Evolutionary conservation across 2,797 vertebrate genomes (phyloP), one percentile per base, ranked within the genome.

Genomic region (Allenopithecus nigroviridis): DNA sequence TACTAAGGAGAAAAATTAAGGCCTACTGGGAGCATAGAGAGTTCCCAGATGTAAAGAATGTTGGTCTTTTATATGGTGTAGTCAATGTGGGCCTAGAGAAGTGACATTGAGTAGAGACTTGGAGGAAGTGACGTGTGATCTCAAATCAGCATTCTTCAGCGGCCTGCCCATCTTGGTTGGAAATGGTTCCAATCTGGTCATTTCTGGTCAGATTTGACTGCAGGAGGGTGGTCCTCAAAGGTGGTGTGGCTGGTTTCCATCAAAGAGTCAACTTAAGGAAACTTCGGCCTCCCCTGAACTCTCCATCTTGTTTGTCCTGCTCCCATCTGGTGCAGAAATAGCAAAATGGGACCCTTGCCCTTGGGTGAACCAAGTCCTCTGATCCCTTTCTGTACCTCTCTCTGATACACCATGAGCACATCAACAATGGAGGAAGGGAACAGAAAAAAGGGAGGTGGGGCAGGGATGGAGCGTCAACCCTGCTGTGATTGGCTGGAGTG

Each of bases 391-490:
- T 75, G 6, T 6, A 46, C 8, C 39, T 41, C 72, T 10, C 46
- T 91, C 46, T 72, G 59, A 68, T 22, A 87, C 5, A 64, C 33
- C 16, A 53, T 74, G 5, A 68, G 8, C 43, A 36, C 1, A 22
- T n/a, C 28, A 24, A 4, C 8, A 1, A 28, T 17, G 30, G 3
- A 80, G 41, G 48, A 89, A 26, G 39, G 8, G 3, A 30, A 3
- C 53, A 24, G 8, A 39, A 33, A 39, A 57, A 95, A 55, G 7
- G 8, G 12, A 43, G 55, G 8, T 28, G 12, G 17, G 30, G 1
- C 10, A 33, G 8, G 3, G 3, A 26, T 13, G 8, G n/a, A 74
- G 6, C 1, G 1, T 6, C 68, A 50, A 24, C 22, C 7, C 30
- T 22, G 4, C 22, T 57, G 75, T 78, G 57, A 50, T 50, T 72